Evolutionary conservation across 2,797 vertebrate genomes (phyloP), one percentile per base, ranked within the genome.

Genomic region (Euphonia xanthogaster): DNA sequence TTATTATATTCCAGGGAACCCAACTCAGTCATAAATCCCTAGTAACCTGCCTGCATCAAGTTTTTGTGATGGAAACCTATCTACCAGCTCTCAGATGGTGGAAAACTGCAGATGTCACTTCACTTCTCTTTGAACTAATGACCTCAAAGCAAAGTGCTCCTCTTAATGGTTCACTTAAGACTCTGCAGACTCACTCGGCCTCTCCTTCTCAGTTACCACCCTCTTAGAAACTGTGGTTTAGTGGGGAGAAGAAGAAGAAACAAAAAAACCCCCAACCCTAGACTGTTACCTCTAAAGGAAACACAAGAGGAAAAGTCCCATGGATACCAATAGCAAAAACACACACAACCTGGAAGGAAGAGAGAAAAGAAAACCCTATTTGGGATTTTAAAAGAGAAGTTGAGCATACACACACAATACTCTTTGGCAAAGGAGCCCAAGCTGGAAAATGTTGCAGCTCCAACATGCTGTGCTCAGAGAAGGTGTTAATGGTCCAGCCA

Each of bases 401-500:
- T 78, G 68, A 95, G 47, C 39, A 7, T 10, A 27, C 28, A 88
- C 51, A 82, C 81, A 93, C 75, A 96, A 96, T 72, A 94, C 42
- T 50, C 61, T 92, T 83, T 95, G 94, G 94, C 89, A 94, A 93
- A 89, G 54, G 57, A 94, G 71, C 31, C 65, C 61, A 77, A 77
- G 75, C 77, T 42, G 47, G 92, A 86, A 96, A 93, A 88, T 72
- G 47, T 60, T 95, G 94, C 82, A 94, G 90, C 75, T 88, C 87
- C 73, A 95, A 39, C 91, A 91, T 65, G 89, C 94, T 94, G 95
- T 89, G 92, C 89, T 96, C 47, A 71, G 87, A 94, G 91, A 93
- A 97, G 91, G 94, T 96, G 96, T 97, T 97, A 96, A 97, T 74
- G 75, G 91, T 96, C 86, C 72, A 79, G 89, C 68, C 84, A 89